Evolutionary conservation across 2,888 invertebrate genomes (phyloP).

Genomic region (Ichneumoninae sp.): DNA sequence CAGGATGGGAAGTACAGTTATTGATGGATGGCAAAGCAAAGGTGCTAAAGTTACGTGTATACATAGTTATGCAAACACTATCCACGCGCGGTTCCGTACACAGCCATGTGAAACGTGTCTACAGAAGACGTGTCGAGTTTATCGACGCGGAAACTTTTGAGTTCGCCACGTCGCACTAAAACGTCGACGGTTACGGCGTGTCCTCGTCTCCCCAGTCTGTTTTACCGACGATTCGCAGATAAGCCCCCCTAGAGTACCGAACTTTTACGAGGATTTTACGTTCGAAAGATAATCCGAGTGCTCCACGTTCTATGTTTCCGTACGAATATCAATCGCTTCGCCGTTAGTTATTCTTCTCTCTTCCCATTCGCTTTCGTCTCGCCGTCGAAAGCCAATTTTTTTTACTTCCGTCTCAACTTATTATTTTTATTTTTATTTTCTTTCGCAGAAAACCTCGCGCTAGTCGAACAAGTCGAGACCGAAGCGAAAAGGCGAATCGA

Average conservation of each 20-base stretch:
- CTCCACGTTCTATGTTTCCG: not conserved
- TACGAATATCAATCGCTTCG: not conserved
- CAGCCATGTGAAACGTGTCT: not conserved
- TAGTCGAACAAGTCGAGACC: not conserved
- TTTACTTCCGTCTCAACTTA: not conserved
- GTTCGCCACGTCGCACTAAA: conserved; percentile 37
- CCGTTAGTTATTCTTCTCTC: not conserved
- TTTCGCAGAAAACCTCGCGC: not conserved
- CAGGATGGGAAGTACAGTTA: not conserved
- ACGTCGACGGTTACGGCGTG: conserved; percentile 15
- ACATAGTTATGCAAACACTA: conserved; percentile 45
- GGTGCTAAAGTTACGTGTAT: not conserved
- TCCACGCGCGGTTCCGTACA: not conserved
- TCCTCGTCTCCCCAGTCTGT: conserved; percentile 37
- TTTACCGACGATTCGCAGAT: conserved; percentile 16
- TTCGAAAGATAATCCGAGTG: not conserved
- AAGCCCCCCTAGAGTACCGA: not conserved
- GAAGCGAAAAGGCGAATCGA: conserved; percentile 25
- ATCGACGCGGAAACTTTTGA: conserved; percentile 38
- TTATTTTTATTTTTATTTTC: not conserved
- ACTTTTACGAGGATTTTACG: not conserved
- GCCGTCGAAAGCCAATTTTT: too few species aligned
- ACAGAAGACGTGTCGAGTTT: conserved; percentile 10
- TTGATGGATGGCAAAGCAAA: not conserved
- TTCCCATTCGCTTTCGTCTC: not conserved